Percentiles rank a stretch among this genome's conserved stretches.
Conservation (phyloP, 1,140 invertebrate species). For the Andrena cerasifolii region DNA sequence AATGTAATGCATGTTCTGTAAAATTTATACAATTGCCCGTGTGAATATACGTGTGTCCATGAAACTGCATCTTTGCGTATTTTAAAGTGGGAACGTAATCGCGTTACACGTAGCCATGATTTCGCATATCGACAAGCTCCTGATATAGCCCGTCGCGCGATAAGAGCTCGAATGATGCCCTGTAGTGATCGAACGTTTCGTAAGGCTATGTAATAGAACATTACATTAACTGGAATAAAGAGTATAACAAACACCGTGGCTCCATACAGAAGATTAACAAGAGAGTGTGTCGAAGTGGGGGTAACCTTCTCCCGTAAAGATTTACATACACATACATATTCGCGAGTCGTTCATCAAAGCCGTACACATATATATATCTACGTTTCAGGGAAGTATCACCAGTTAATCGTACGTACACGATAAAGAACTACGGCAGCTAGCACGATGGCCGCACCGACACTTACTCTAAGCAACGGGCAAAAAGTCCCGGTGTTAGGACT, state of each 20-base stretch:
- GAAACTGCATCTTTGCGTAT: background rate
- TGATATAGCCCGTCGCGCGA: too few species aligned
- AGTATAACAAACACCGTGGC: too few species aligned
- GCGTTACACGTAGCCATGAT: background rate
- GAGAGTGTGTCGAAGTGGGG: background rate
- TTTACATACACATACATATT: background rate
- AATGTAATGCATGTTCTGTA: constrained; percentile 10
- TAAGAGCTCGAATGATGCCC: too few species aligned
- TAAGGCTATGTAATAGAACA: too few species aligned
- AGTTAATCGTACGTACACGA: too few species aligned
- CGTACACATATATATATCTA: too few species aligned
- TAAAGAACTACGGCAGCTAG: background rate
- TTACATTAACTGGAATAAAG: too few species aligned
- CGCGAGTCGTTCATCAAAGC: background rate
- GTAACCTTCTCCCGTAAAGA: background rate
- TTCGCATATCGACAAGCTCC: too few species aligned
- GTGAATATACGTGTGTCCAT: constrained; percentile 9
- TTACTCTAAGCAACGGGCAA: constrained; percentile 84
- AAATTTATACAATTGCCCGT: background rate
- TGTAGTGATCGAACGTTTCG: too few species aligned
- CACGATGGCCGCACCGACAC: constrained; percentile 76
- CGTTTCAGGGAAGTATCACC: background rate
- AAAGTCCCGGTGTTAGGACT: constrained; percentile 87
- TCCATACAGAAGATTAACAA: background rate
- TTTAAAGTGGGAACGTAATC: background rate